Percentiles rank a stretch among this genome's conserved stretches.
Conservation (phyloP, 2,888 invertebrate genomes). For the Polydrusus cervinus region DNA sequence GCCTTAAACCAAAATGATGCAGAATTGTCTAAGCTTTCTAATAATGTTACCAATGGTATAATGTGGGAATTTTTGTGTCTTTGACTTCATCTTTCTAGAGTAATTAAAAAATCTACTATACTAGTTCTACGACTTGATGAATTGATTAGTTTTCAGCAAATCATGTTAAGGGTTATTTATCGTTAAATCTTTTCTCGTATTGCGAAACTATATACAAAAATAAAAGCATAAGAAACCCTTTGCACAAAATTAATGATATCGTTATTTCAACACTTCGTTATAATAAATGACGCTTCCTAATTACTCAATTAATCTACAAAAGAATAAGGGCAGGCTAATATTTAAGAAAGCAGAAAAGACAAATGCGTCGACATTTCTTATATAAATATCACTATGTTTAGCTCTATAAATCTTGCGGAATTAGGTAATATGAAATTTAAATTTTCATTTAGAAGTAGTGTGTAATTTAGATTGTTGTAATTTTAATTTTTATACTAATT, state of each 20-base stretch:
- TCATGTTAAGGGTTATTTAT: not conserved
- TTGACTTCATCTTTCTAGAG: no score
- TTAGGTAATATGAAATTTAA: not conserved
- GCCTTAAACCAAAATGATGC: no score
- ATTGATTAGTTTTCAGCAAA: no score
- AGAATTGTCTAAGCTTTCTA: no score
- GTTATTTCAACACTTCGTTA: constrained; percentile 53
- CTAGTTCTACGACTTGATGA: no score
- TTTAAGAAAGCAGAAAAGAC: constrained; percentile 56
- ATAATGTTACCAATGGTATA: no score
- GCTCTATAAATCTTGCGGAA: not conserved
- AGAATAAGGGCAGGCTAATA: constrained; percentile 62
- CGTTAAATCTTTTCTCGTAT: not conserved
- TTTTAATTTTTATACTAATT: not conserved
- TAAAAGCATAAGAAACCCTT: constrained; percentile 41
- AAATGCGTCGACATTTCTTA: constrained; percentile 5
- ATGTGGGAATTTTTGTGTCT: no score
- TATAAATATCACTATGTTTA: constrained; percentile 9
- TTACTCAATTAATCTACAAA: constrained; percentile 63
- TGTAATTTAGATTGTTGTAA: not conserved
- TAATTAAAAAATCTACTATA: no score
- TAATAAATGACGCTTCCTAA: constrained; percentile 64
- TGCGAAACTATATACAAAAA: not conserved
- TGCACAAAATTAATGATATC: constrained; percentile 46
- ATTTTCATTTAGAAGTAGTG: not conserved